Evolutionary conservation across 2,888 invertebrate species (phyloP), one percentile per base, ranked within the genome.

Genomic region (Yponomeuta cagnagella): DNA sequence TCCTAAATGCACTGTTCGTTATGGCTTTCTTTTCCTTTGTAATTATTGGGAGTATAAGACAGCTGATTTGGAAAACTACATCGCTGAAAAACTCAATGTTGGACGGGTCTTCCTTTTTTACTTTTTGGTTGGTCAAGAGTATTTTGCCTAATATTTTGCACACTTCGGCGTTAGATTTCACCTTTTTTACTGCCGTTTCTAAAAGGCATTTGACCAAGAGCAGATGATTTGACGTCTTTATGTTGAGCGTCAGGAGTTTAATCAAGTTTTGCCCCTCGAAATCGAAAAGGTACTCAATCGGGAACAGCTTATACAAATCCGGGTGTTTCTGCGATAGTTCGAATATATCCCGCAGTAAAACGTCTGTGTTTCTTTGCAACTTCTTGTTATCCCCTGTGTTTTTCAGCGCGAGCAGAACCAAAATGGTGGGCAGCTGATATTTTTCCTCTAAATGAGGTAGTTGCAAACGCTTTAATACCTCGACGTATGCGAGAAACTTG

Each of bases 151-250:
- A 82, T 10, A 78, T 82, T 77, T 85, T 89, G 0, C 90, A 80
- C n/a, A 89, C 77, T n/a, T 88, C 83, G 43, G 82, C 83, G 65
- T 91, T 84, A 0, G 78, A 79, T 73, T 86, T 85, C 0, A 91
- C 89, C 76, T 87, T 87, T 75, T 87, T 92, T 0, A 90, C 90
- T 2, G 88, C 88, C 0, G 82, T 79, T 80, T 91, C 90, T 30
- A 92, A 73, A 3, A 87, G 73, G 70, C 79, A 80, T 78, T 85
- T 90, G 4, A 90, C 77, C 2, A 89, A 73, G 9, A 89, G 72
- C 31, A 80, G 75, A 70, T 79, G 81, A 48, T 89, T 90, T 1
- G 84, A 77, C 5, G 82, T 83, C 79, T 87, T 90, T 2, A 85
- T 82, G 70, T 82, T 86, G n/a, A 91, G 77, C 52, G 83, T 88